Base-by-base conservation (phyloP, 2,888 invertebrate genomes). In the Polia nebulosa region DNA sequence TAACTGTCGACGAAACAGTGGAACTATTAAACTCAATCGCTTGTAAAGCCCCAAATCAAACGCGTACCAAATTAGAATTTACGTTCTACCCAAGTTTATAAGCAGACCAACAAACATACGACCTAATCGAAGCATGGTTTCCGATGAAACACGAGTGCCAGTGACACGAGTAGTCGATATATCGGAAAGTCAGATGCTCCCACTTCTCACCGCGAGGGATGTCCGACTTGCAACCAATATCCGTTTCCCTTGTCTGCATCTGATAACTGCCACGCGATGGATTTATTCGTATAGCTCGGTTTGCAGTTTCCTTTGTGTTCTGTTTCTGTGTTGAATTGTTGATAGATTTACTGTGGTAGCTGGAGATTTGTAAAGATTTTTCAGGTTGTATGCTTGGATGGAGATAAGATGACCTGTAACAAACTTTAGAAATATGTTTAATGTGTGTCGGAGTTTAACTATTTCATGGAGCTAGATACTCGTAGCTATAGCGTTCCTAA, bases 211-310 rank as follows among this genome's bases (percentile, higher is more conserved):
- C 57, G 66, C 73, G 76, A 70, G 68, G 83, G 77, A 81, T 62
- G 67, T 85, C 82, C 81, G 84, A 74, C 63, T 81, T 22, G 76
- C 72, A 77, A 72, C 80, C 84, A 83, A 87, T 89, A 87, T 89
- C 87, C 87, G 76, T 80, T 88, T 85, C 87, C 85, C 81, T 76
- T 72, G 76, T 81, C 74, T 71, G 72, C 68, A 66, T 71, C 69
- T 71, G 80, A 80, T 82, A 78, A 70, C 74, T 76, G 78, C 69
- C 53, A 72, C 73, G 41, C 57, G 71, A 80, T 78, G 78, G 82
- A 86, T 85, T 87, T 86, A 85, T 85, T 60, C 57, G 44, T 65
- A 39, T 59, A 20, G 25, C 22, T 51, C 17, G 5, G 39, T 55
- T 44, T 22, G 47, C n/a, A 39, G 20, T 53, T 36, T 56, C 17